Evolutionary conservation across 2,113 vertebrate species (phyloP).

Genomic region (Morone chrysops): DNA sequence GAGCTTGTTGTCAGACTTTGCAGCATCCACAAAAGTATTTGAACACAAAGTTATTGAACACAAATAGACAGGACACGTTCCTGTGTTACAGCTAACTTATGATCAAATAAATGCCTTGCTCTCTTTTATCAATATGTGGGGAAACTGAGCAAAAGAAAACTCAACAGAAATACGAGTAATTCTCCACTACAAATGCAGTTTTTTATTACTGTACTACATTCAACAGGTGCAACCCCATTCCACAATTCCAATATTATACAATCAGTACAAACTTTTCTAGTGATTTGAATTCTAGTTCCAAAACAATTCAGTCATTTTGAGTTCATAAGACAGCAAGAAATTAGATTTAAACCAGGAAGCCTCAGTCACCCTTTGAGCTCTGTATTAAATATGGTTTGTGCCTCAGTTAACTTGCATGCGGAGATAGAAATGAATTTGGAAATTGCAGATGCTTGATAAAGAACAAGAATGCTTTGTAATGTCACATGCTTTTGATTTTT

Average conservation of each 20-base stretch:
- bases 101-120: conserved; percentile 22
- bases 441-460: not conserved
- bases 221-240: too few species aligned
- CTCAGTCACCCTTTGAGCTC: not conserved
- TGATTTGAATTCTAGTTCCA: not conserved
- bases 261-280: not conserved
- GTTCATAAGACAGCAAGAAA: not conserved
- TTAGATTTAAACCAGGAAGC: not conserved
- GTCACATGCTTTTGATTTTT: conserved; percentile 44
- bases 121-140: not conserved
- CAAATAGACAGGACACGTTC: conserved; percentile 19
- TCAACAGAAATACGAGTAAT: not conserved
- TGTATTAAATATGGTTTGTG: not conserved
- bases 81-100: conserved; percentile 2
- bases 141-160: not conserved
- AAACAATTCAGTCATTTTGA: not conserved
- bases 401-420: not conserved
- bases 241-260: not conserved
- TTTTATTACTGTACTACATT: not conserved
- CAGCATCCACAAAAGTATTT: conserved; percentile 19
- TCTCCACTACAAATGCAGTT: not conserved
- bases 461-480: not conserved
- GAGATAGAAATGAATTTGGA: not conserved
- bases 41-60: conserved; percentile 13
- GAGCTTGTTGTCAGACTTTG: conserved; percentile 36